Base-by-base conservation (phyloP, 2,113 vertebrate genomes). In the Suncus etruscus region DNA sequence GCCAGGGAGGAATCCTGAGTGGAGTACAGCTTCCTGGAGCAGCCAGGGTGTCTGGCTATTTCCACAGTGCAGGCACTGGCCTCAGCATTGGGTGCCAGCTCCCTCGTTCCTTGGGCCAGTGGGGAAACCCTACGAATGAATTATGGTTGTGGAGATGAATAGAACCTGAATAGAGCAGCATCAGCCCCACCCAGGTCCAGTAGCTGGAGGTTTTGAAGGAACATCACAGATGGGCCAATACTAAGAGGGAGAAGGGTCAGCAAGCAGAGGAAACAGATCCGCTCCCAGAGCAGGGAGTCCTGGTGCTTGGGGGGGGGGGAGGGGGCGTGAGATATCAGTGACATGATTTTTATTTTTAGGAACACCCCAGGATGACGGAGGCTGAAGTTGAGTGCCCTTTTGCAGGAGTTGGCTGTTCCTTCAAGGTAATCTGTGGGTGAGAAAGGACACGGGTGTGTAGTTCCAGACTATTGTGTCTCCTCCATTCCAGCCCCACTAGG, bases 361-460 rank as follows among this genome's bases (percentile, higher is more conserved):
- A 95, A 89, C 84, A 8, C 50, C 91, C 95, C 0, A 69, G 94
- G 0, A 14, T 82, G 65, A 25, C 93, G 9, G 72, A 79, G 72
- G 93, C 0, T 80, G 97, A 96, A 93, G 97, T 97, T 10, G 82
- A 65, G 0, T 99, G 98, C 50, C 82, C 89, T 11, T 99, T 98
- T 68, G 95, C 97, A 91, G 96, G 96, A 32, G 92, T 98, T 0
- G 98, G 98, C 94, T 98, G 98, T 79, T 95, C 94, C 2, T 98
- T 98, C 73, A 97, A 96, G 98, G 98, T 99, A 97, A 96, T 66
- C 65, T 63, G 11, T 5, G 0, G 69, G 66, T 74, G 58, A 90
- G 31, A 48, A 69, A 77, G 54, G 76, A 48, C 14, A 12, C 58
- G 73, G 25, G 16, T 20, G 39, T 47, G 0, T 11, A 1, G 29